phyloP scores from a whole-genome alignment of 2,113 vertebrate species.

The Sebastes fasciatus region DNA sequence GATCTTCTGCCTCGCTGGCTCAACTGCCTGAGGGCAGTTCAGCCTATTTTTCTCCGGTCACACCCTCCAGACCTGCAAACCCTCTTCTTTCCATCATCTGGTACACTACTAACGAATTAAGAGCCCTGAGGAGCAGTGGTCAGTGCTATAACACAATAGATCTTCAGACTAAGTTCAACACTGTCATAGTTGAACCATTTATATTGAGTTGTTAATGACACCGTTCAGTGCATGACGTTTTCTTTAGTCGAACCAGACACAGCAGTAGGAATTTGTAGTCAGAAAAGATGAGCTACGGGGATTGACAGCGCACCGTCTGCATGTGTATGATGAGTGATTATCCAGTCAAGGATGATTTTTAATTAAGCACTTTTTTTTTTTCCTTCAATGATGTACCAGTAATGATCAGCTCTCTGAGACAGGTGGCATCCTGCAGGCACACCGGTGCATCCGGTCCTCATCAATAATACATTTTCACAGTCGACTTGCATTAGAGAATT shows the following conservation, averaged over 20 bases:
- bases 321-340: not conserved
- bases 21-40: not conserved
- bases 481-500: not conserved
- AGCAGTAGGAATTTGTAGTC: not conserved
- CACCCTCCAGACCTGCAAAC: conserved; percentile 5
- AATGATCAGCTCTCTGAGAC: not conserved
- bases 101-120: not conserved
- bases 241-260: not conserved
- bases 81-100: conserved; percentile 1
- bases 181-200: conserved; percentile 1
- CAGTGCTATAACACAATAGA: not conserved
- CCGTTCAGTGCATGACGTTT: not conserved
- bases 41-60: conserved; percentile 7
- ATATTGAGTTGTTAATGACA: not conserved
- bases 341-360: not conserved
- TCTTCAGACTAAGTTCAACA: not conserved
- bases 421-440: not conserved
- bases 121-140: conserved; percentile 5
- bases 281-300: not conserved
- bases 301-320: not conserved
- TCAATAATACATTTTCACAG: not conserved
- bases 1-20: conserved; percentile 1
- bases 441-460: not conserved
- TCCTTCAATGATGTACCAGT: not conserved
- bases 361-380: not conserved